Percentiles rank a stretch among this genome's conserved stretches.
Conservation (phyloP, 2,888 invertebrate genomes). For the Temnothorax rugatulus region DNA sequence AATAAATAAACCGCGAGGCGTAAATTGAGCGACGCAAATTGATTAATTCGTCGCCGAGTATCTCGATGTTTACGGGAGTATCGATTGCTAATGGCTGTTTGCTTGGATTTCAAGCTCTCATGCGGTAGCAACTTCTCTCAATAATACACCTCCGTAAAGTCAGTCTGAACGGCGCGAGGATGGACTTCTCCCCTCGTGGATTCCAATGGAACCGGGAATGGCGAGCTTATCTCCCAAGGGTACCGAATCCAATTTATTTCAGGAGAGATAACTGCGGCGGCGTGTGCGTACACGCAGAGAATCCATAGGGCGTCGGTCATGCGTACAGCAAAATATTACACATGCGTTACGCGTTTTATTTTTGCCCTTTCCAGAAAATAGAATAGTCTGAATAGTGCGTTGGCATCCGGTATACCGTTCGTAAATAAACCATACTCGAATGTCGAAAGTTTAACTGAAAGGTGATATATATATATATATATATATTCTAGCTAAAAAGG, state of each 20-base stretch:
- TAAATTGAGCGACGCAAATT: conserved; percentile 66
- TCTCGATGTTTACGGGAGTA: conserved; percentile 69
- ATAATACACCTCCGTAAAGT: conserved; percentile 20
- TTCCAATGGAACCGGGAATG: conserved; percentile 19
- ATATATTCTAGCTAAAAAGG: background rate
- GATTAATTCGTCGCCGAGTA: conserved; percentile 63
- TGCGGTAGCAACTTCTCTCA: background rate
- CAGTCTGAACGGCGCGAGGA: background rate
- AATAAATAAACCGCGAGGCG: conserved; percentile 8
- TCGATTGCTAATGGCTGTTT: conserved; percentile 74
- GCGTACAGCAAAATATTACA: conserved; percentile 14
- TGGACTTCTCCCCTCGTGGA: background rate
- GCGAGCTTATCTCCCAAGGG: conserved; percentile 11
- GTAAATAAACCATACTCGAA: background rate
- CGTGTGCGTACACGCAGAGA: background rate
- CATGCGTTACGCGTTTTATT: background rate
- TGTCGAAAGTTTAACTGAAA: conserved; percentile 9
- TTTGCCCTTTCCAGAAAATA: background rate
- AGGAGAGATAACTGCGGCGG: background rate
- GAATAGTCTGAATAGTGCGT: background rate
- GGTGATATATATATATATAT: background rate
- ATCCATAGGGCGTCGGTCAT: background rate
- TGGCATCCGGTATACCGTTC: no score
- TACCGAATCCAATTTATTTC: conserved; percentile 45
- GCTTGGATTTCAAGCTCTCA: conserved; percentile 65